Evolutionary conservation across 2,888 invertebrate genomes (phyloP).

Genomic region (Mythimna pallens): DNA sequence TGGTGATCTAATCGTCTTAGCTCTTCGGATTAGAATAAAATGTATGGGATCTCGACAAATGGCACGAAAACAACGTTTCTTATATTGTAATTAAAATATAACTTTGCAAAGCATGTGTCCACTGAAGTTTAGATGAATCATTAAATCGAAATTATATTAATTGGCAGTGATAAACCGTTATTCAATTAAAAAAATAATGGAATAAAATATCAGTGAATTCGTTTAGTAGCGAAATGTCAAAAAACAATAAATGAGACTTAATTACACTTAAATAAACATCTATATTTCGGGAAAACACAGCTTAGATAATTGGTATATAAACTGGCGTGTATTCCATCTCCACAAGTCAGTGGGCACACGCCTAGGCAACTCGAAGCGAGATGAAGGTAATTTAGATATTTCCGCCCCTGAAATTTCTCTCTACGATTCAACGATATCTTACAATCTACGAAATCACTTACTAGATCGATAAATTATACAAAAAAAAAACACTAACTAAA

Average conservation of each 20-base stretch:
- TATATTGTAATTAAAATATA: conserved; percentile 52
- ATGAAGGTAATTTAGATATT: conserved; percentile 52
- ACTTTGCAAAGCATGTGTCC: conserved; percentile 46
- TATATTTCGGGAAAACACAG: not conserved
- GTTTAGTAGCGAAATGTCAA: not conserved
- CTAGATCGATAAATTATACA: conserved; percentile 64
- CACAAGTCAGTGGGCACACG: conserved; percentile 37
- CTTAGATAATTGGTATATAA: not conserved
- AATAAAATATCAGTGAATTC: not conserved
- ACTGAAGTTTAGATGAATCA: conserved; percentile 20
- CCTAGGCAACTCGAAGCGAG: conserved; percentile 28
- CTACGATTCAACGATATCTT: conserved; percentile 64
- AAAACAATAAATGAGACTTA: not conserved
- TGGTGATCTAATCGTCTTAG: conserved; percentile 64
- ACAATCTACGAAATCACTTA: conserved; percentile 65
- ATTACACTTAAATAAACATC: not conserved
- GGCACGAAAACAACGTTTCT: conserved; percentile 53
- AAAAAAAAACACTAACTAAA: conserved; percentile 64
- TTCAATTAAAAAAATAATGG: not conserved
- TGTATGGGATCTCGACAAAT: conserved; percentile 56
- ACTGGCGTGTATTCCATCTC: not conserved
- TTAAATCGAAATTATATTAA: not conserved
- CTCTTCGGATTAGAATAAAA: conserved; percentile 61
- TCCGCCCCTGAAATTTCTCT: conserved; percentile 61
- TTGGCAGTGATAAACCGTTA: not conserved